Percentiles rank a stretch among this genome's conserved stretches.
Evolutionary conservation across 1,140 invertebrate species (phyloP).

Genomic region (Ostrea edulis): DNA sequence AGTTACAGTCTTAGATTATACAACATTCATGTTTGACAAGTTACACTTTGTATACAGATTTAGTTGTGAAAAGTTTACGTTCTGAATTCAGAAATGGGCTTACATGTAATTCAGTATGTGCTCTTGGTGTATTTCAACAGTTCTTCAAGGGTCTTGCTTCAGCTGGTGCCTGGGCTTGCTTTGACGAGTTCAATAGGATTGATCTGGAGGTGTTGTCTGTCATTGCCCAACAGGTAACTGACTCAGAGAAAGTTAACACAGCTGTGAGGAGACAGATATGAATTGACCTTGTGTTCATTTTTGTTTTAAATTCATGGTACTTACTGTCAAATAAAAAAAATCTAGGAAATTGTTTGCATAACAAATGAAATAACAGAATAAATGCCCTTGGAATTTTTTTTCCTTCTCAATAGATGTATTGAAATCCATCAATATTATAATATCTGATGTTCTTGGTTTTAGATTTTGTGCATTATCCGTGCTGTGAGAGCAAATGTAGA

Average conservation of each 20-base stretch:
- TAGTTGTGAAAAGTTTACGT: no score
- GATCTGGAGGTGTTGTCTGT: constrained; percentile 80
- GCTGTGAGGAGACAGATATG: neutral
- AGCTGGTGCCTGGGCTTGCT: constrained; percentile 80
- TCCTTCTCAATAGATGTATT: neutral
- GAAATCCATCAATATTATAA: neutral
- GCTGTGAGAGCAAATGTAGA: constrained; percentile 78
- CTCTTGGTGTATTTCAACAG: constrained; percentile 62
- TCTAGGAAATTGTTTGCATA: neutral
- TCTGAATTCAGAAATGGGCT: neutral
- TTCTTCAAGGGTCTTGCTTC: constrained; percentile 81
- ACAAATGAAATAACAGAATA: no score
- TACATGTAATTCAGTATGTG: neutral
- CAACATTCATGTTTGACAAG: no score
- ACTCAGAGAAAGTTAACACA: neutral
- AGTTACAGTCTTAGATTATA: no score
- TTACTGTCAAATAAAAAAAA: neutral
- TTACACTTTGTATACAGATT: no score
- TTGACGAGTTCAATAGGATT: constrained; percentile 81
- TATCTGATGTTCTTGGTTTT: constrained; percentile 22
- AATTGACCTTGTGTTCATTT: neutral
- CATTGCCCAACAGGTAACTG: constrained; percentile 79
- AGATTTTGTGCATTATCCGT: constrained; percentile 82
- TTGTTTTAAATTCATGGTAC: neutral
- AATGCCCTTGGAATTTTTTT: neutral